These are phyloP conservation scores for Tenthredo distinguenda DNA, from an alignment of 2,888 invertebrate genomes.

Conservation along the genomic window DNA sequence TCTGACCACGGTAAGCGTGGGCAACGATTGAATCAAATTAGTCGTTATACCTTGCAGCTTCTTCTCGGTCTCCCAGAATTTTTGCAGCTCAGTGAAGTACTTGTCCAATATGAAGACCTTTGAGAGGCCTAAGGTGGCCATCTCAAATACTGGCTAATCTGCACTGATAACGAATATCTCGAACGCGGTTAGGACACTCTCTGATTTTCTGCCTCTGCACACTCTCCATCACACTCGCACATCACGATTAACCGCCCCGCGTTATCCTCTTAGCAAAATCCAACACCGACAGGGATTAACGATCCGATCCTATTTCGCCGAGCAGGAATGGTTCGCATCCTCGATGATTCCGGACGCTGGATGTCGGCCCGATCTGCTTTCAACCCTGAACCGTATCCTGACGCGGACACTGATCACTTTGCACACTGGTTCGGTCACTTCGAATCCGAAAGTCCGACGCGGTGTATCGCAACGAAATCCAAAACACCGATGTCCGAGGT, in stretches of 20 bases:
- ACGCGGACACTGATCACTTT: neutral
- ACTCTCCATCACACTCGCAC: constrained; percentile 74
- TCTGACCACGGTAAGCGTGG: neutral
- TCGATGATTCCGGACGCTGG: neutral
- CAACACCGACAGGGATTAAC: constrained; percentile 27
- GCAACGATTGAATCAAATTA: constrained; percentile 8
- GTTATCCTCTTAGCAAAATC: neutral
- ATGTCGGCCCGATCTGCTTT: neutral
- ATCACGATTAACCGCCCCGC: constrained; percentile 60
- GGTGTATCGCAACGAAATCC: neutral
- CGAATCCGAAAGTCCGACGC: neutral
- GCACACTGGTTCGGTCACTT: neutral
- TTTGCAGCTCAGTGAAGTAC: constrained; percentile 97
- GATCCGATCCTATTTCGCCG: neutral
- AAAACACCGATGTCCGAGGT: neutral
- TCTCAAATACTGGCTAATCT: constrained; percentile 77
- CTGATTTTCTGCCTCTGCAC: constrained; percentile 63
- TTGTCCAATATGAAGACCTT: constrained; percentile 99
- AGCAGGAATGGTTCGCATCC: neutral
- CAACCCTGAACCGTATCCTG: neutral
- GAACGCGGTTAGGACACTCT: constrained; percentile 15
- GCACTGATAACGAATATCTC: neutral
- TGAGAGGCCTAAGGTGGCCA: constrained; percentile 97
- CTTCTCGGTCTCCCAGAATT: constrained; percentile 98
- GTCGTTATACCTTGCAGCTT: constrained; percentile 91